Conservation (phyloP, 64 coral and sea anemone species). For the Montipora foliosa region DNA sequence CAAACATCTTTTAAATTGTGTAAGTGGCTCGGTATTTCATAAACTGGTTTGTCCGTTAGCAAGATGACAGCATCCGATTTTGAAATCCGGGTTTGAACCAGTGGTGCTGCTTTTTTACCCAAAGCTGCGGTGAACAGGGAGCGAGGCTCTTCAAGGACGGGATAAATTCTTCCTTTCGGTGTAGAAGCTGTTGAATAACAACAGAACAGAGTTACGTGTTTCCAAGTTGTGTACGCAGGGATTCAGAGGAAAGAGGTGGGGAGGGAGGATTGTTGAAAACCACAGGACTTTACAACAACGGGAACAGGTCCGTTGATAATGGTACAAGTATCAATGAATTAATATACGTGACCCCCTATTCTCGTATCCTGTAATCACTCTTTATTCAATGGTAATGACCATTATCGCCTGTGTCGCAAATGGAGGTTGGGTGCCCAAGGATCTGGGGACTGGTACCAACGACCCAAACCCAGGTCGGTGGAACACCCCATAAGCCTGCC, state of each 20-base stretch:
- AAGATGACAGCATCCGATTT: constrained; percentile 12
- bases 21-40: background rate
- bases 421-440: too few species aligned
- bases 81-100: constrained; percentile 9
- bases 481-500: too few species aligned
- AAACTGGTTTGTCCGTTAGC: constrained; percentile 9
- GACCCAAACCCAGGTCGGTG: too few species aligned
- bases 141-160: background rate
- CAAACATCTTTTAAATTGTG: background rate
- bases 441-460: too few species aligned
- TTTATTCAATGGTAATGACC: too few species aligned
- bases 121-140: background rate
- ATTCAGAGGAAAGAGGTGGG: background rate
- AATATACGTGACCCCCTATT: too few species aligned
- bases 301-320: too few species aligned
- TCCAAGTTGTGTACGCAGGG: background rate
- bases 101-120: background rate
- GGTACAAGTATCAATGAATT: too few species aligned
- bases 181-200: background rate
- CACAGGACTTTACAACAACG: too few species aligned
- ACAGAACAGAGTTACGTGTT: background rate
- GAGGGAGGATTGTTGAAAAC: background rate
- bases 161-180: background rate
- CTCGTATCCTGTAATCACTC: too few species aligned
- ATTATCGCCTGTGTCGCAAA: too few species aligned